Conservation (phyloP, 2,797 vertebrate species). For the Okamejei kenojei region DNA sequence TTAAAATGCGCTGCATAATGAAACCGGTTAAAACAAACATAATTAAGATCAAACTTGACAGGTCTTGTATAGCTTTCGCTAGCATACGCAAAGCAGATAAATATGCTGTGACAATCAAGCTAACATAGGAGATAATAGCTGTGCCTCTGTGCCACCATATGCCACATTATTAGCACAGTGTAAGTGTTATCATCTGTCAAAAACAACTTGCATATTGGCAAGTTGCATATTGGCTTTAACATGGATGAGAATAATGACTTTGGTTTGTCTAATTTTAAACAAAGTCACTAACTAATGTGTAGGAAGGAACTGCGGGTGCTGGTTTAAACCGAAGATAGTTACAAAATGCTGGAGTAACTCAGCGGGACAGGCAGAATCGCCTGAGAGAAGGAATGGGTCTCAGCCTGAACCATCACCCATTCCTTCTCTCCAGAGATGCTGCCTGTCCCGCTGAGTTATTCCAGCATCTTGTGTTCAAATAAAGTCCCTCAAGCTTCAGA, state of each 20-base stretch:
- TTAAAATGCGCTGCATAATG: neutral
- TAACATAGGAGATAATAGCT: neutral
- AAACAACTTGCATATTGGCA: neutral
- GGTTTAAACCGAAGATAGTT: no score
- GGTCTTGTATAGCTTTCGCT: neutral
- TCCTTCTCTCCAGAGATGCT: no score
- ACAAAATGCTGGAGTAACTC: no score
- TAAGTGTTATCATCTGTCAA: neutral
- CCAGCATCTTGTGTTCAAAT: no score
- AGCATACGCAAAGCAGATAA: neutral
- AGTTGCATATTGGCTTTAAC: neutral
- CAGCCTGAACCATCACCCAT: no score
- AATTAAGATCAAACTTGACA: neutral
- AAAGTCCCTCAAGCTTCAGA: neutral
- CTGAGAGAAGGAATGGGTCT: no score
- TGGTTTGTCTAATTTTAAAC: neutral
- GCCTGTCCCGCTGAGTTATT: no score
- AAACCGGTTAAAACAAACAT: conserved; percentile 13
- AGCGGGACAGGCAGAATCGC: no score
- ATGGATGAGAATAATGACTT: neutral
- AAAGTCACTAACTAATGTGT: no score
- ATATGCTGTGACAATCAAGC: neutral
- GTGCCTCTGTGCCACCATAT: neutral
- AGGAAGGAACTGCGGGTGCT: no score
- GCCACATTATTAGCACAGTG: neutral